Evolutionary conservation across 2,888 invertebrate genomes (phyloP), one percentile per base, ranked within the genome.

Genomic region (Mesochorus sp.): DNA sequence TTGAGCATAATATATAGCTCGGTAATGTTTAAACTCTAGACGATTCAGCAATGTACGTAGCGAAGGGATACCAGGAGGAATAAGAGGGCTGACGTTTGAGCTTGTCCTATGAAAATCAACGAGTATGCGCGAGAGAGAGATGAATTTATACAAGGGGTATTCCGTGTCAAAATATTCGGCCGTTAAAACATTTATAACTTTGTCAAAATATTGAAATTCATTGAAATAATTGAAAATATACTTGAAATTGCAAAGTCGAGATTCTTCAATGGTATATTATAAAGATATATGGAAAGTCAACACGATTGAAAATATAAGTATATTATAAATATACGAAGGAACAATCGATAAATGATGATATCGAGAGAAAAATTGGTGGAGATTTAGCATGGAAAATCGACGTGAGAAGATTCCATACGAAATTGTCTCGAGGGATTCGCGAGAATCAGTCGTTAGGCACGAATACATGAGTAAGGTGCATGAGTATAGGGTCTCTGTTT

Each of bases 11-110:
- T 67, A 66, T 49, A 28, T 12, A 61, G 61, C 34, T 19, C 39
- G 42, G 47, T 47, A 44, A 66, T 70, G 70, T 64, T 70, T 49
- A 55, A 76, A 70, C 57, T 76, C 64, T 59, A 57, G 59, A 59
- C 70, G 55, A 70, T 75, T 55, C 61, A 42, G 61, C 26, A 64
- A 28, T 42, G 42, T 17, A 21, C 34, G 44, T 28, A 55, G 53
- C n/a, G 34, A 47, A 55, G 55, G 14, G 64, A 44, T 42, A 62
- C 64, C 37, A 44, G 57, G 49, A 55, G 8, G 64, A 37, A 47
- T n/a, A 34, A 44, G 21, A 42, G 42, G 49, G 28, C 21, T 39
- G 62, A 6, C 42, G 34, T 61, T 75, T 47, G 53, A 47, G 53
- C 17, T 34, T 19, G 10, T 37, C 31, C 31, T 19, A 19, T 42